These are phyloP conservation scores for Thyatira batis DNA, from an alignment of 2,888 invertebrate species.

Conservation along the genomic window DNA sequence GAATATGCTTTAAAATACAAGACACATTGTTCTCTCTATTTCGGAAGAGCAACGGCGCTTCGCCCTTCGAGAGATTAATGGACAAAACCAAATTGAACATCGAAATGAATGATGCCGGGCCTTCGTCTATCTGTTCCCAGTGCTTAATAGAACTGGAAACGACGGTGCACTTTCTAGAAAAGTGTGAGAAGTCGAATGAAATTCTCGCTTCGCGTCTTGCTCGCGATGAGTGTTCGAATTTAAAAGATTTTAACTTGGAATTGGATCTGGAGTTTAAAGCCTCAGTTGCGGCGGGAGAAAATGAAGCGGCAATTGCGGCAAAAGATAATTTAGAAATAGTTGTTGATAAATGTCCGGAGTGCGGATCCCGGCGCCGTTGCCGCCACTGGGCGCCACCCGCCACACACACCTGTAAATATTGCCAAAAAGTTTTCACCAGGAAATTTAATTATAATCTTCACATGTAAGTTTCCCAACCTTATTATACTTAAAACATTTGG, in stretches of 20 bases:
- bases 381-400: conserved; percentile 40
- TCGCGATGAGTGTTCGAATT: conserved; percentile 9
- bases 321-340: neutral
- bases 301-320: neutral
- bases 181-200: conserved; percentile 50
- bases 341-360: conserved; percentile 32
- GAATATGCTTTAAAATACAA: conserved; percentile 52
- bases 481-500: too few relatives aligned
- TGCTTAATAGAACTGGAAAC: conserved; percentile 53
- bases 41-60: conserved; percentile 37
- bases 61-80: conserved; percentile 45
- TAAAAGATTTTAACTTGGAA: conserved; percentile 7
- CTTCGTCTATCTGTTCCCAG: conserved; percentile 50
- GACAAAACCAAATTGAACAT: conserved; percentile 43
- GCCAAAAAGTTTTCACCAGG: conserved; percentile 51
- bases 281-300: neutral
- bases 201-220: conserved; percentile 23
- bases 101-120: conserved; percentile 42
- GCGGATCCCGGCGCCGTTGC: conserved; percentile 47
- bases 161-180: conserved; percentile 48
- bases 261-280: conserved; percentile 8
- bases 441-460: conserved; percentile 58
- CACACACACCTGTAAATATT: conserved; percentile 43
- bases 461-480: too few relatives aligned
- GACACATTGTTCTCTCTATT: conserved; percentile 45